Base-by-base conservation (phyloP, 2,888 invertebrate species). In the Hypercompe scribonia region DNA sequence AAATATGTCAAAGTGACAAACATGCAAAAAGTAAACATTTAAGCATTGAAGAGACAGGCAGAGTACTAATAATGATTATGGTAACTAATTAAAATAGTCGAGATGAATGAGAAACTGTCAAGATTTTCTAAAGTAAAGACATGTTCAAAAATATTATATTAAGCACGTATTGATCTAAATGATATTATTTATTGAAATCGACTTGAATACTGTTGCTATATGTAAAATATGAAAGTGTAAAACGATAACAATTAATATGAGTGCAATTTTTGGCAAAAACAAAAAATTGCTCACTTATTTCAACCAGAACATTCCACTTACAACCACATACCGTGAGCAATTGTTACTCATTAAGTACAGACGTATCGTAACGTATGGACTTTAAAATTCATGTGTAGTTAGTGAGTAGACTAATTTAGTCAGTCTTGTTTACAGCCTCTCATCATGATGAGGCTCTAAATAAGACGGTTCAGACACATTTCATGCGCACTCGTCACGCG, bases 81-180 rank as follows among this genome's bases (percentile, higher is more conserved):
- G 46, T 64, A 68, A 31, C 70, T 42, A 31, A 42, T 66, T 31
- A 36, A 10, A 39, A 61, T 36, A 69, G 39, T 21, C 31, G 77
- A 80, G 84, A 80, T 81, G 80, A 84, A 84, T 84, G 85, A 84
- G 85, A 84, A 84, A 81, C 83, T 73, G 71, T 74, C 67, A 73
- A 66, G 36, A 13, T 61, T 58, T 69, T 58, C 28, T 18, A 28
- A 68, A 68, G 10, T n/a, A 65, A 15, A 24, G 28, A n/a, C 21
- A n/a, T 39, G 7, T 39, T 65, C 2, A 28, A 39, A 65, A 28
- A 39, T 31, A 15, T 61, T 61, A 18, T 61, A 15, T 7, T 31
- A 31, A 5, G 18, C 11, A 28, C 11, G 7, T 28, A 31, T 31
- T 61, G 31, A 28, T 15, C 7, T 31, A 31, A 58, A 15, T 58